Base-by-base conservation (phyloP, 2,888 invertebrate genomes). In the Cephonodes hylas region DNA sequence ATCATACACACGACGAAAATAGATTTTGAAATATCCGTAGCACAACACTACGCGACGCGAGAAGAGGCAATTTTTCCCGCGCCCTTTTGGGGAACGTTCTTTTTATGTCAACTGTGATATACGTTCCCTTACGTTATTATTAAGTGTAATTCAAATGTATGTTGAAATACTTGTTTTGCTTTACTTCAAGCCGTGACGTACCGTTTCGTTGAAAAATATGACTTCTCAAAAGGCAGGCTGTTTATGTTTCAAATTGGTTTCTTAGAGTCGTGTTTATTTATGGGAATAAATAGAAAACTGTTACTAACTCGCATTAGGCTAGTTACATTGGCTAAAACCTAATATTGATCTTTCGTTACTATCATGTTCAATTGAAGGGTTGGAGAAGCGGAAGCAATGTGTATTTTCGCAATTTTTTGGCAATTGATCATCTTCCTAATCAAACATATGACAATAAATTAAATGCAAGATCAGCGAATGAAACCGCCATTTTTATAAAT, bases 101-200 rank as follows among this genome's bases (percentile, higher is more conserved):
- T 71, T 67, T 63, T 65, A 63, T 59, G 69, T 66, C 66, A 66
- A 60, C 66, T 15, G 63, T 58, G 66, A 59, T 42, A 42, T 59
- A 59, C 44, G 58, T 44, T 27, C 44, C 42, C 58, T 59, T 31
- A 53, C 53, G 53, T 53, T 53, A 53, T 53, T 53, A 53, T 53
- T 53, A 53, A 53, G 53, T 53, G 53, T 53, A 53, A 53, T 53
- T 53, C 53, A 53, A 53, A 53, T 53, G 53, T 53, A 53, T 53
- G 53, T 27, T 31, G 27, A 53, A 53, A 53, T 53, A 18, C 53
- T 31, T 53, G 18, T 53, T 53, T 53, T 27, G 31, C 53, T 53
- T 53, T 53, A 27, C 53, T 45, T 22, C 2, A 15, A 2, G 53
- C 27, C 8, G 18, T 31, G 27, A 25, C 27, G 13, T 25, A 7